These are phyloP conservation scores for Monodelphis domestica DNA, from an alignment of 2,797 vertebrate species.

Conservation along the genomic window DNA sequence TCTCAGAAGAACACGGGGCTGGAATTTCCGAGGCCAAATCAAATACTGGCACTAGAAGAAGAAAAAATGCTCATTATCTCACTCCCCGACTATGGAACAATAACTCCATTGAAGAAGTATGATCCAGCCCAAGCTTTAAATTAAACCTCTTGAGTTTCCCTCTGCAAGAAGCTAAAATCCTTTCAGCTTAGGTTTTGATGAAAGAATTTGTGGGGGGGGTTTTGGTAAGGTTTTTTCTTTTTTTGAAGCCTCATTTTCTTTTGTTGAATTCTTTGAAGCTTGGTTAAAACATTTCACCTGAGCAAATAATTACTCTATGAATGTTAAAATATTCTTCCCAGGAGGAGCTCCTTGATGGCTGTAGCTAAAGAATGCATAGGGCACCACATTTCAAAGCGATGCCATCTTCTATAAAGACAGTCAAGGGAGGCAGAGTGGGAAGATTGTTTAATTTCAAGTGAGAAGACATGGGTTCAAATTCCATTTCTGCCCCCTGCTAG, in stretches of 20 bases:
- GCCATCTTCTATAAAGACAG: neutral
- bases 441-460: neutral
- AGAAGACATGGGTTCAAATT: neutral
- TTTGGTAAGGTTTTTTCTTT: neutral
- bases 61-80: conserved; percentile 55
- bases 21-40: conserved; percentile 60
- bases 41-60: conserved; percentile 58
- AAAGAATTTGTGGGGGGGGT: neutral
- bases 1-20: neutral
- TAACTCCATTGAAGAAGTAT: conserved; percentile 44
- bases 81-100: conserved; percentile 45
- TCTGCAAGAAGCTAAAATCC: conserved; percentile 3
- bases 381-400: conserved; percentile 6
- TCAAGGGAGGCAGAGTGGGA: neutral
- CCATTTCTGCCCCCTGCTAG: neutral
- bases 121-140: conserved; percentile 51
- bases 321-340: neutral
- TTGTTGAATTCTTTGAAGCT: conserved; percentile 52
- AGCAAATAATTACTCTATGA: neutral
- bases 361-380: conserved; percentile 2
- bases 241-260: conserved; percentile 58
- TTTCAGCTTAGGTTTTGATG: conserved; percentile 63
- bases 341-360: neutral
- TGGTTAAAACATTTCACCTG: conserved; percentile 57
- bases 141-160: conserved; percentile 56